Conservation (phyloP, 2,888 invertebrate species). For the Lottia gigantea region DNA sequence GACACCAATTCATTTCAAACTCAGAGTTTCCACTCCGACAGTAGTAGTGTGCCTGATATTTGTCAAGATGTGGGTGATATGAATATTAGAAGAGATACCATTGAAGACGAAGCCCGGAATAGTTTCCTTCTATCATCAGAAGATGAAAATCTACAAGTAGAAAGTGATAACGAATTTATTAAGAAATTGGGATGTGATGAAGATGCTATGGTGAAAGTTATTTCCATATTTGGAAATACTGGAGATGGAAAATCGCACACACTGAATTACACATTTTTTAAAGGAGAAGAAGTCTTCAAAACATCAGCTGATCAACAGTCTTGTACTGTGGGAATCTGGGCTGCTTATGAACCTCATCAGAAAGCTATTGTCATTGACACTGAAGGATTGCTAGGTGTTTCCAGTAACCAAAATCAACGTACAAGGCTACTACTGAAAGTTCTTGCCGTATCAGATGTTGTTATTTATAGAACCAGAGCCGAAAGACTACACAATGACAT, state of each 20-base stretch:
- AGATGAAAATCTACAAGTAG: conserved; percentile 61
- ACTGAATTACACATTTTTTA: conserved; percentile 79
- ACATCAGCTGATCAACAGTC: conserved; percentile 78
- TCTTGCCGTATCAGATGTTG: conserved; percentile 84
- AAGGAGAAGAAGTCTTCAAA: conserved; percentile 75
- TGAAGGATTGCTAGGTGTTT: conserved; percentile 79
- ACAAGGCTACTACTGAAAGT: conserved; percentile 81
- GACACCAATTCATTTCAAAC: conserved; percentile 15
- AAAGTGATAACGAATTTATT: conserved; percentile 62
- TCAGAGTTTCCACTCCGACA: conserved; percentile 43
- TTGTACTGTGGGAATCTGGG: conserved; percentile 84
- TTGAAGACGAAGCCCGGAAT: conserved; percentile 38
- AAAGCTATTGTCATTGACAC: conserved; percentile 82
- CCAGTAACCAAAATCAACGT: conserved; percentile 75
- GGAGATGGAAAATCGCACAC: conserved; percentile 87
- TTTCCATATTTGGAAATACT: conserved; percentile 86
- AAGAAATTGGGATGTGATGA: conserved; percentile 61
- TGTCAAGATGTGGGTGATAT: conserved; percentile 37
- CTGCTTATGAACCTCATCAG: conserved; percentile 76
- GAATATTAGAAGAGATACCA: conserved; percentile 39
- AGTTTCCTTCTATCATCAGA: conserved; percentile 66
- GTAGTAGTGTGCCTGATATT: conserved; percentile 49
- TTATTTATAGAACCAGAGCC: conserved; percentile 81
- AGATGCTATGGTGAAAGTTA: conserved; percentile 75
- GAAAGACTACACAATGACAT: conserved; percentile 82